Conservation (phyloP, 2,113 vertebrate genomes). For the Emydura subglobosa region DNA sequence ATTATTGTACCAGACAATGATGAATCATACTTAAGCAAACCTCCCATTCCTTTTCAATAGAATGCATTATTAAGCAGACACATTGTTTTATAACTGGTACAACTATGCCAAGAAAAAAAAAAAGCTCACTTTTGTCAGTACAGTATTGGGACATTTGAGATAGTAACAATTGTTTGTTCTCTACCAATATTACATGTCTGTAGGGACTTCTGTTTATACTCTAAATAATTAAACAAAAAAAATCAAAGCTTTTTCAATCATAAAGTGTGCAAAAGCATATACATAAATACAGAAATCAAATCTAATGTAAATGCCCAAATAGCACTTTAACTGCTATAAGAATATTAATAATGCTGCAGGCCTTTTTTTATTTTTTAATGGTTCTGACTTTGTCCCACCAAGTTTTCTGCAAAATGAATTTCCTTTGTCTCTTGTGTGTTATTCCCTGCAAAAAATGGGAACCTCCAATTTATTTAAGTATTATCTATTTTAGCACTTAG, state of each 20-base stretch:
- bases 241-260: not conserved
- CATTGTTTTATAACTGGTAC: slow-evolving; percentile 33
- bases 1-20: slow-evolving; percentile 47
- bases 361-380: not conserved
- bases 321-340: not conserved
- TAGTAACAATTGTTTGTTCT: not conserved
- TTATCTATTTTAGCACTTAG: not conserved
- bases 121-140: not conserved
- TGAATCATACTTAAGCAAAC: slow-evolving; percentile 67
- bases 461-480: not conserved
- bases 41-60: slow-evolving; percentile 35
- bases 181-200: rapidly evolving
- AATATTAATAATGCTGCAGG: too few relatives aligned
- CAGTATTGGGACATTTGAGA: not conserved
- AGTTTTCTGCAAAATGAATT: not conserved
- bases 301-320: not conserved
- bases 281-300: not conserved
- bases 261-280: not conserved
- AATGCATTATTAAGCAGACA: slow-evolving; percentile 51
- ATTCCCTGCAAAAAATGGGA: not conserved
- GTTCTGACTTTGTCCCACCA: not conserved
- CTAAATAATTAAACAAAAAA: not conserved
- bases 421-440: not conserved
- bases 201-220: not conserved
- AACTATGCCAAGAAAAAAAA: not conserved